phyloP scores from a whole-genome alignment of 2,797 vertebrate species.

The Malacoctenus gilli region DNA sequence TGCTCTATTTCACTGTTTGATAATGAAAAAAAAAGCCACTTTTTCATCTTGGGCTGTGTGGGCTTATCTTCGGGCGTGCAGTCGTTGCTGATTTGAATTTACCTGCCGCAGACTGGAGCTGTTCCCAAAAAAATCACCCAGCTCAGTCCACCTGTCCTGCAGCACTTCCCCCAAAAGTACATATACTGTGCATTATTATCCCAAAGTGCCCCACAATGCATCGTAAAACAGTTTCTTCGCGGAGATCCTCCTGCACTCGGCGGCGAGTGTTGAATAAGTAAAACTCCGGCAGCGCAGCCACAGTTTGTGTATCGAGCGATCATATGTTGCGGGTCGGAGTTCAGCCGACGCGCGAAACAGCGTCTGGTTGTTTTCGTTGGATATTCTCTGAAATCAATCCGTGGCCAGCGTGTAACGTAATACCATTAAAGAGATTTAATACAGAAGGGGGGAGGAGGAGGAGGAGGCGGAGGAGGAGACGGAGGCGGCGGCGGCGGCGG shows the following conservation, averaged over 20 bases:
- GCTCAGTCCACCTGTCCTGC: no score
- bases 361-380: slow-evolving; percentile 8
- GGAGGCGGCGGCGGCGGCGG: no score
- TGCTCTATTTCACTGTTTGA: slow-evolving; percentile 42
- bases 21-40: slow-evolving; percentile 41
- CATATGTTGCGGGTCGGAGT: slow-evolving; percentile 20
- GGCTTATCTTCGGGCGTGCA: slow-evolving; percentile 20
- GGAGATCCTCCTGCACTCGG: no score
- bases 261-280: no score
- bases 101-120: slow-evolving; percentile 10
- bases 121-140: no score
- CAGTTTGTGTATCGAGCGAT: slow-evolving; percentile 20
- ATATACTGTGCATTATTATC: no score
- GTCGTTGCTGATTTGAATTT: slow-evolving; percentile 29
- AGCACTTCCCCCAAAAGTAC: no score
- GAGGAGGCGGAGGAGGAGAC: no score
- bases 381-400: slow-evolving; percentile 12
- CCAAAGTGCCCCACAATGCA: no score
- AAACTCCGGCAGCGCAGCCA: no score
- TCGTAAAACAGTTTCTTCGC: no score
- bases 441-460: neutral
- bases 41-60: slow-evolving; percentile 28
- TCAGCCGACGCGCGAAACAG: slow-evolving; percentile 15
- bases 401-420: slow-evolving; percentile 11
- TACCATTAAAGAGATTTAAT: slow-evolving; percentile 6